Base-by-base conservation (phyloP, 2,113 vertebrate species). In the Otolemur garnettii region DNA sequence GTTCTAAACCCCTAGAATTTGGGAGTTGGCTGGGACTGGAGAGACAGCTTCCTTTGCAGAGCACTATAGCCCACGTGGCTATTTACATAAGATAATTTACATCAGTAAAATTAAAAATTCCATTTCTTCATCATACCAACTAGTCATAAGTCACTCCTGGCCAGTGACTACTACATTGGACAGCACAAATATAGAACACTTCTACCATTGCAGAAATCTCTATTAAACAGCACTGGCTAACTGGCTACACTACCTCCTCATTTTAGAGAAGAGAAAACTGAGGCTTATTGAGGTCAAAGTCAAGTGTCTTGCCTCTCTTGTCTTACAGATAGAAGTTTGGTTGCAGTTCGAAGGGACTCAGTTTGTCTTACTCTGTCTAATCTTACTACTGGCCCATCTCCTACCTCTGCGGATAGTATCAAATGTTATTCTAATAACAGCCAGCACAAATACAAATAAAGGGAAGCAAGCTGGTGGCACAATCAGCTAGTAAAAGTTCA, bases 11-110 rank as follows among this genome's bases (percentile, higher is more conserved):
- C 69, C 42, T 60, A 42, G 80, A 81, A 71, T 55, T 71, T 35
- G 24, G 78, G 42, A 75, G 35, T 55, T 90, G 18, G 12, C 19
- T 84, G 66, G 59, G 5, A 87, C 57, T 71, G 13, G 33, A 87
- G 64, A 78, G 21, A 69, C 60, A 53, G 21, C 22, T 66, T 94
- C 66, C 18, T 50, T 4, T 80, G 35, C 5, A 55, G 5, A 64
- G 9, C 4, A 59, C 1, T 33, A 55, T 22, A 26, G 38, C 72
- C 30, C 30, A 62, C 14, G 35, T 55, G 53, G 14, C 28, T 64
- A n/a, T 83, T 62, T 64, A 66, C 2, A 42, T 66, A 93, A 91
- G 89, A 88, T 35, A 22, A 93, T 53, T 96, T 88, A 77, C 94
- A 85, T 81, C 11, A 62, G 15, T 42, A 55, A 88, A 93, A 38